Evolutionary conservation across 2,888 invertebrate species (phyloP), one percentile per base, ranked within the genome.

Genomic region (Invenusta paracnida): DNA sequence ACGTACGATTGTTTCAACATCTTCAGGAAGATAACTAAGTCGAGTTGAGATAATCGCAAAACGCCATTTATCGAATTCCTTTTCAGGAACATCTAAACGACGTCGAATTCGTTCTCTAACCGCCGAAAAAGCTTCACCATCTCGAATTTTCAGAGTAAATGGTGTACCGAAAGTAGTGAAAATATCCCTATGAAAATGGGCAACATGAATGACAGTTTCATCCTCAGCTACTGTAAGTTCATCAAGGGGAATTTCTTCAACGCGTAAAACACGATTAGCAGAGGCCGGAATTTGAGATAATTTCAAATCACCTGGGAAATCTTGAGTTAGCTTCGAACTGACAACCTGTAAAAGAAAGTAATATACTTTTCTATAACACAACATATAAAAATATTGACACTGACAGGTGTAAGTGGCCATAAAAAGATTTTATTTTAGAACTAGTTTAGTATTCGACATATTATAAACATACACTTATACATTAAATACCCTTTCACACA

Each of bases 31-130:
- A 29, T 67, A 81, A 1, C 82, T 67, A 0, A 67, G 27, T 17
- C 85, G 66, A 28, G 67, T 83, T 13, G 66, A 25, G 1, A 87
- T 28, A 1, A 83, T 28, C n/a, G 87, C 87, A 79, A 87, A 87
- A 17, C 85, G 86, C 86, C 87, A 87, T 29, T 87, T 87, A 29
- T 87, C 87, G 23, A 87, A 87, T 30, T 87, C 87, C 29, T 86
- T 87, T 17, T 87, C 87, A 0, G 86, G 30, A n/a, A 87, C 30
- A 23, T 87, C 86, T 17, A 87, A 29, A 23, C 87, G 87, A 17
- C 30, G 83, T 81, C 67, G 87, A 67, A 87, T 87, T 11, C 87
- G 29, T 29, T 86, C 83, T 28, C 81, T 27, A n/a, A 87, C 79
- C 13, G 82, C 86, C 29, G 31, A 25, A 84, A 87, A 87, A 13